Evolutionary conservation across 2,888 invertebrate genomes (phyloP).

Genomic region (Nematopogon swammerdamellus): DNA sequence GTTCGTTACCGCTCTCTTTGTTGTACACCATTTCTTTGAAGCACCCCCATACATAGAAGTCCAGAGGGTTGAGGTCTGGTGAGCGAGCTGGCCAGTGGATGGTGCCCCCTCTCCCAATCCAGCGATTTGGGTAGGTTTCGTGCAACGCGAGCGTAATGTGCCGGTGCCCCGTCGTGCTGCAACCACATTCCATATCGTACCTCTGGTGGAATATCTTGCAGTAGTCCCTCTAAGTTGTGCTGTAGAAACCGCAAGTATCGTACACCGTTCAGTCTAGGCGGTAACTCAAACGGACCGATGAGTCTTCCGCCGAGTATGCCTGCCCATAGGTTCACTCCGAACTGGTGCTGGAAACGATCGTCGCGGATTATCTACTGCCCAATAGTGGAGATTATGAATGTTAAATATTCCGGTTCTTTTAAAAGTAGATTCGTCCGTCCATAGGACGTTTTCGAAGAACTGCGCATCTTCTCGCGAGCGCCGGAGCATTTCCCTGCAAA

Average conservation of each 20-base stretch:
- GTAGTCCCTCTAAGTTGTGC: no score
- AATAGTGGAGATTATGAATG: background rate
- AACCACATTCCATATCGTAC: background rate
- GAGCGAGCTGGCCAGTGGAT: background rate
- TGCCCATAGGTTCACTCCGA: no score
- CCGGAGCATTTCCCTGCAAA: background rate
- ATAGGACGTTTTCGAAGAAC: background rate
- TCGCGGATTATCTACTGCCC: background rate
- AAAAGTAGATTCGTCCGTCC: background rate
- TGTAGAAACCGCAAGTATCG: no score
- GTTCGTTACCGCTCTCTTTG: background rate
- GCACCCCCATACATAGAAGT: background rate
- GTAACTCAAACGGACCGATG: no score
- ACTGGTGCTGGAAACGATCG: background rate
- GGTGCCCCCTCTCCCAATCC: background rate
- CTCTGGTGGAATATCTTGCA: no score
- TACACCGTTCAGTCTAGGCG: no score
- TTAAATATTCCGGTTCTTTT: background rate
- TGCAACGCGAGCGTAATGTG: background rate
- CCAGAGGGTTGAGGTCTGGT: background rate
- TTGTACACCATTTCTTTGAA: background rate
- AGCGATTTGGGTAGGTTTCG: background rate
- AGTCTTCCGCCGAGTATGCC: no score
- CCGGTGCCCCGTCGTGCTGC: background rate
- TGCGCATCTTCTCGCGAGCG: background rate